These are phyloP conservation scores for Chironomus striatipennis DNA, from an alignment of 1,140 invertebrate genomes.

Conservation along the genomic window DNA sequence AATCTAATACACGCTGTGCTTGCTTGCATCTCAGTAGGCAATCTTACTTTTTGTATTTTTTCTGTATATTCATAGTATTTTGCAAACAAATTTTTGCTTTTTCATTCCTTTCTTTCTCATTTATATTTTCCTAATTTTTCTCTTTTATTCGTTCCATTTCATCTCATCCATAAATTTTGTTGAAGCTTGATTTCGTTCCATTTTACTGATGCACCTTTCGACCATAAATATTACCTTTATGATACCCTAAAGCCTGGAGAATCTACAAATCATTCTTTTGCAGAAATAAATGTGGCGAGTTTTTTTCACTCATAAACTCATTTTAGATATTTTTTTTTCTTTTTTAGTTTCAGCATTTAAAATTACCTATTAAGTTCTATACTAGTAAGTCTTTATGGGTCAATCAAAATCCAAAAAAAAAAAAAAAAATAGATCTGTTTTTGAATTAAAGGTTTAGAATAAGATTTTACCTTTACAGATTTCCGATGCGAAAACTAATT, in stretches of 20 bases:
- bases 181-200: slow-evolving; percentile 12
- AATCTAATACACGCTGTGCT: neutral
- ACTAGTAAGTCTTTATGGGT: too few species aligned
- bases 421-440: too few species aligned
- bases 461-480: neutral
- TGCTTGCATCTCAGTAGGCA: slow-evolving; percentile 1
- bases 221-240: slow-evolving; percentile 22
- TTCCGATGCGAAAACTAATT: slow-evolving; percentile 3
- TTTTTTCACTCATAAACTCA: neutral
- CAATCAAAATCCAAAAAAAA: too few species aligned
- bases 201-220: slow-evolving; percentile 24
- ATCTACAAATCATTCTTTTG: slow-evolving; percentile 24
- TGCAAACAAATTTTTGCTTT: slow-evolving; percentile 10
- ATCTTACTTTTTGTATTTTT: slow-evolving; percentile 16
- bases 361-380: too few species aligned
- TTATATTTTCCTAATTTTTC: slow-evolving; percentile 17
- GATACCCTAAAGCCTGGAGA: slow-evolving; percentile 21
- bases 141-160: slow-evolving; percentile 23
- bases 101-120: slow-evolving; percentile 12
- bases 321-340: neutral
- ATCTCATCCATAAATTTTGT: neutral
- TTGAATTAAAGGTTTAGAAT: too few species aligned
- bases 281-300: neutral
- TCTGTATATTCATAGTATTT: slow-evolving; percentile 1
- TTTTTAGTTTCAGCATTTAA: neutral